Conservation (phyloP, 2,113 vertebrate genomes). For the Cinclus mexicanus region DNA sequence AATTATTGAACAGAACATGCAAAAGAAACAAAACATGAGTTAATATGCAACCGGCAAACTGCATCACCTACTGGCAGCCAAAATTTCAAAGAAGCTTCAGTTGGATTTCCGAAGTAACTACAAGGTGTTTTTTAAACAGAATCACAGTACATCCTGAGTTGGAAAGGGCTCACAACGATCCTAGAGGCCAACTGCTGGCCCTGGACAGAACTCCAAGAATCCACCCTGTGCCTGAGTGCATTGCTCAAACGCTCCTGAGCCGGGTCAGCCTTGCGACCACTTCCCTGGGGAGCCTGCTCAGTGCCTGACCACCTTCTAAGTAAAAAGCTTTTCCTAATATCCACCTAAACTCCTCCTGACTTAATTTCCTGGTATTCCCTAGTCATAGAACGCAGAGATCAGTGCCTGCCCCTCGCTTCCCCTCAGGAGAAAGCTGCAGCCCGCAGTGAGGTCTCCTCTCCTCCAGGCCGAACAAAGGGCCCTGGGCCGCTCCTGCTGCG, state of each 20-base stretch:
- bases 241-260: not conserved
- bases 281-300: not conserved
- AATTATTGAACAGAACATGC: rapidly evolving
- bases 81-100: not conserved
- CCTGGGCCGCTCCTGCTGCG: not conserved
- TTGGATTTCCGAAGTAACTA: not conserved
- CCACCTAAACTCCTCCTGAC: not conserved
- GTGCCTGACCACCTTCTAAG: not conserved
- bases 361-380: not conserved
- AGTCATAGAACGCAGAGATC: not conserved
- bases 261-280: not conserved
- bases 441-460: not conserved
- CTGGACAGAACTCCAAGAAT: not conserved
- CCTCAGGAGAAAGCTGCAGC: not conserved
- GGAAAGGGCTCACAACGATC: not conserved
- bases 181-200: too few relatives aligned
- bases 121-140: rapidly evolving
- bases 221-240: too few relatives aligned
- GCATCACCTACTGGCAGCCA: not conserved
- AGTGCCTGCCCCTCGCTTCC: not conserved
- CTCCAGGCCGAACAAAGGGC: not conserved
- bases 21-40: not conserved
- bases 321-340: not conserved
- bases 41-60: not conserved
- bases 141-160: not conserved